A percentile compares a stretch with the other conserved stretches of the same genome.
Evolutionary conservation across 2,888 invertebrate genomes (phyloP).

Genomic region (Pemphredon lugubris): DNA sequence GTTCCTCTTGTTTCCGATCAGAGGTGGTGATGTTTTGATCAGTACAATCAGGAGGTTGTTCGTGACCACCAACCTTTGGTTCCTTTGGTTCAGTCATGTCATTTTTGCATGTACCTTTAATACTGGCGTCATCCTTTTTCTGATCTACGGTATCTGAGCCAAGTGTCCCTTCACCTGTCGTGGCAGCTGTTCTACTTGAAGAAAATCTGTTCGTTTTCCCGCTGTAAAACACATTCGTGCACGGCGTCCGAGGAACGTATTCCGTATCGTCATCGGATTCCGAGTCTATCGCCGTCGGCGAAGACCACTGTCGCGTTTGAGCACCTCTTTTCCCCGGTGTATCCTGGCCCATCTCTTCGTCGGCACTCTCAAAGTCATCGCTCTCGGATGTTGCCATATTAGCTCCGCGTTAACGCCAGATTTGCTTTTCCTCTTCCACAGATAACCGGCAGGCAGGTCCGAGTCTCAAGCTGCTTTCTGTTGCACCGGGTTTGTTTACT

Average conservation of each 20-base stretch:
- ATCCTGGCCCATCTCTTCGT: slow-evolving; percentile 84
- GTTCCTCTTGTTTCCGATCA: neutral
- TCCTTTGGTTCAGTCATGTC: too few species aligned
- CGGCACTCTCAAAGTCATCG: slow-evolving; percentile 90
- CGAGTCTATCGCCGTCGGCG: slow-evolving; percentile 70
- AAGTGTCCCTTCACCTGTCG: neutral
- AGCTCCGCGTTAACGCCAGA: neutral
- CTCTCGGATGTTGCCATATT: slow-evolving; percentile 88
- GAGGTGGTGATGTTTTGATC: neutral
- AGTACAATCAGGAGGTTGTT: neutral
- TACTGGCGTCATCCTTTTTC: slow-evolving; percentile 11
- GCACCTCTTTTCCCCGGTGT: slow-evolving; percentile 24
- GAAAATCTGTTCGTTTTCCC: slow-evolving; percentile 16
- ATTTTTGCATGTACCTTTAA: slow-evolving; percentile 7
- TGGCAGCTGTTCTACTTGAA: neutral
- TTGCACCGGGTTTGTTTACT: slow-evolving; percentile 13
- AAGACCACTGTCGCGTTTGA: slow-evolving; percentile 38
- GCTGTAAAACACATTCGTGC: slow-evolving; percentile 9
- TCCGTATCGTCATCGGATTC: slow-evolving; percentile 78
- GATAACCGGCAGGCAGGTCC: neutral
- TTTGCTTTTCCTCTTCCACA: neutral
- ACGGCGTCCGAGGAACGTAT: slow-evolving; percentile 59
- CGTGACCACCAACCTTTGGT: too few species aligned
- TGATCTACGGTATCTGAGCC: slow-evolving; percentile 6
- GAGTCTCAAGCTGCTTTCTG: neutral